Evolutionary conservation across 2,888 invertebrate species (phyloP), one percentile per base, ranked within the genome.

Genomic region (Eupithecia inturbata): DNA sequence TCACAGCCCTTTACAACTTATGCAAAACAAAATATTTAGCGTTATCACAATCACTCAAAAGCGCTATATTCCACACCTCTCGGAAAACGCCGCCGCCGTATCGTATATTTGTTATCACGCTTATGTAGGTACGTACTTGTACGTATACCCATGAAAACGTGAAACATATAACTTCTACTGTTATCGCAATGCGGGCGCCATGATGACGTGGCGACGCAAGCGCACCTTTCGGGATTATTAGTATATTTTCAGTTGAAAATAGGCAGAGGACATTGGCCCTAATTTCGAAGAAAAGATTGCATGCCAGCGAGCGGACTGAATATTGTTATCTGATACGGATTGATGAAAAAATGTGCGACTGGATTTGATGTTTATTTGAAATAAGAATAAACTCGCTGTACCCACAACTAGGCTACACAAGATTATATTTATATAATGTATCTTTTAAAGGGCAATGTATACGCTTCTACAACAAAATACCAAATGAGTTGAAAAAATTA

Each of bases 171-270:
- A n/a, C 7, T 45, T 36, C n/a, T 16, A n/a, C 22, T 73, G 73
- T 75, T 77, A 75, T 77, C 75, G 72, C 7, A 16, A 66, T 39
- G 71, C 12, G 68, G 70, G 70, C 68, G 68, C 60, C 70, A 63
- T 71, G 77, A 74, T 71, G 77, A 74, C 72, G 73, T 66, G 72
- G 68, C 71, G 63, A 31, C 68, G 73, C 77, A 57, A 71, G 73
- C 77, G 75, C 77, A 73, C 71, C 63, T 70, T 64, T 64, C 36
- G 22, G 36, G 57, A 26, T 14, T 57, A 14, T 26, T 14, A 1
- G 22, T 57, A 57, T 1, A 12, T 22, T 57, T 57, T 57, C 12
- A 57, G 22, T 57, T 57, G 22, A 57, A 53, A 57, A 26, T 57
- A 12, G 26, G 19, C 22, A 53, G 22, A 22, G 22, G 12, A 57